Percentiles rank a stretch among this genome's conserved stretches.
Conservation (phyloP, 2,113 vertebrate genomes). For the Trogon surrucura region DNA sequence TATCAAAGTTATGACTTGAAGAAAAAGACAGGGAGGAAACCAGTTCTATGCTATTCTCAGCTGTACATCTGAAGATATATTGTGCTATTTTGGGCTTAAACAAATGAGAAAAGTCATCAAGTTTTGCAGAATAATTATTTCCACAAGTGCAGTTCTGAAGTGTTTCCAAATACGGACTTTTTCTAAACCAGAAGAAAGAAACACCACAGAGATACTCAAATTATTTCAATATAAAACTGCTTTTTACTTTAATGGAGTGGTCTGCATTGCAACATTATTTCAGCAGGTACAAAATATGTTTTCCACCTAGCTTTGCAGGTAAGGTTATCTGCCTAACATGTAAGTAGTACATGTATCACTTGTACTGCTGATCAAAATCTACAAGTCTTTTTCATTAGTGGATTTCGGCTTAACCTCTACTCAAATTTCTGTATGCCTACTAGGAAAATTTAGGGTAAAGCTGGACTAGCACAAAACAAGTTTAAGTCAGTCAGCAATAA, state of each 20-base stretch:
- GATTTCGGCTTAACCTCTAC: background rate
- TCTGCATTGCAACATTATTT: background rate
- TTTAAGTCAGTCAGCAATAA: background rate
- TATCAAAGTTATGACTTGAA: background rate
- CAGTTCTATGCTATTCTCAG: background rate
- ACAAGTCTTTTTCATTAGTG: background rate
- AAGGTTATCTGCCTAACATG: background rate
- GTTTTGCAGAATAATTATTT: background rate
- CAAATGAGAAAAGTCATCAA: fast-evolving
- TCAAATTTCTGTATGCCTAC: background rate
- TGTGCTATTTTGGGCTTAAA: background rate
- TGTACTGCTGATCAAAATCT: background rate
- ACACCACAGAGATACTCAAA: background rate
- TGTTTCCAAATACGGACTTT: background rate
- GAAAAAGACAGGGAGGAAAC: background rate
- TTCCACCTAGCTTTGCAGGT: background rate
- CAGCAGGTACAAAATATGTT: background rate
- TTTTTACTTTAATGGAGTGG: background rate
- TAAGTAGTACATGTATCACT: background rate
- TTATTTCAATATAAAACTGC: background rate
- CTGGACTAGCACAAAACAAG: background rate
- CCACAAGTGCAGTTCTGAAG: background rate
- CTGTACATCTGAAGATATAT: background rate
- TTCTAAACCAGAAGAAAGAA: background rate
- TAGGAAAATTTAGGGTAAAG: background rate